phyloP scores from a whole-genome alignment of 2,888 invertebrate genomes.

The Apamea epomidion region DNA sequence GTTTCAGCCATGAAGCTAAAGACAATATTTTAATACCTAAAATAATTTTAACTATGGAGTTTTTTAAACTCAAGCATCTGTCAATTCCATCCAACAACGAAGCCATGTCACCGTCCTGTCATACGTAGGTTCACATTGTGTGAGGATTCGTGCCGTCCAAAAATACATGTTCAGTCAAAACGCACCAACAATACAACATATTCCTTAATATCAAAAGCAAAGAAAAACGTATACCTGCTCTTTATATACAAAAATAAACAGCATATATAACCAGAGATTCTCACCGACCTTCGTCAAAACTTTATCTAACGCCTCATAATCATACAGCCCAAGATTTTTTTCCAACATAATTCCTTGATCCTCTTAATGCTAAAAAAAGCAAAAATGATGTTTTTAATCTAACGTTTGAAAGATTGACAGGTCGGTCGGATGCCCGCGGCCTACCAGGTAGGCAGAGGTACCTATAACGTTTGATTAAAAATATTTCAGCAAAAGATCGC shows the following conservation, averaged over 20 bases:
- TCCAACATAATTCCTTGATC: slow-evolving; percentile 87
- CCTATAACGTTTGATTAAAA: slow-evolving; percentile 84
- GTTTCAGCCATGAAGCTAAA: not conserved
- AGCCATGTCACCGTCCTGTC: too few relatives aligned
- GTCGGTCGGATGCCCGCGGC: slow-evolving; percentile 85
- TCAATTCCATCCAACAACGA: not conserved
- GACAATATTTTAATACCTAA: not conserved
- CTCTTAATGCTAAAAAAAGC: slow-evolving; percentile 87
- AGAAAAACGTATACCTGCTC: slow-evolving; percentile 58
- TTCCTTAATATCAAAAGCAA: slow-evolving; percentile 35
- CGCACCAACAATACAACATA: slow-evolving; percentile 20
- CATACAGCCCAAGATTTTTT: slow-evolving; percentile 79
- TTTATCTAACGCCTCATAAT: slow-evolving; percentile 89
- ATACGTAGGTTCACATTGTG: not conserved
- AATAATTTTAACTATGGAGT: too few relatives aligned
- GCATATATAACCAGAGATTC: slow-evolving; percentile 75
- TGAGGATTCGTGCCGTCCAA: not conserved
- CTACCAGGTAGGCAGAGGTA: slow-evolving; percentile 79
- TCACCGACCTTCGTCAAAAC: slow-evolving; percentile 89
- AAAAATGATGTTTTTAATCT: slow-evolving; percentile 89
- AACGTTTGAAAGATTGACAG: slow-evolving; percentile 90
- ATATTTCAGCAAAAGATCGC: slow-evolving; percentile 87
- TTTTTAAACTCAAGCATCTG: not conserved
- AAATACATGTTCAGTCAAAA: slow-evolving; percentile 34
- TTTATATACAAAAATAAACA: slow-evolving; percentile 65